phyloP scores from a whole-genome alignment of 2,797 vertebrate species.

The Cynopterus sphinx region DNA sequence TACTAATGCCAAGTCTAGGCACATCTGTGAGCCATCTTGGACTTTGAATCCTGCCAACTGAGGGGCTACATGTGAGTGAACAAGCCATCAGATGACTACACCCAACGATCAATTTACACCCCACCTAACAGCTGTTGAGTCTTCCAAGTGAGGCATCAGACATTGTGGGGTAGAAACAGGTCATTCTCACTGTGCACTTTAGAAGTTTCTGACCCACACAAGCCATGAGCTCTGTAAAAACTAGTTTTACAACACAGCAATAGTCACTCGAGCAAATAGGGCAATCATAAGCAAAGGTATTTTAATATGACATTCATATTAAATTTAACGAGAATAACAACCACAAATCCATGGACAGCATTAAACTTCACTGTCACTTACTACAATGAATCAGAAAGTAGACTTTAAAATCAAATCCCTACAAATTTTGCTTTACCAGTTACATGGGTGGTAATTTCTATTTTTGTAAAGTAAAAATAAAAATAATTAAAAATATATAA shows the following conservation, averaged over 20 bases:
- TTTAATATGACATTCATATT: not conserved
- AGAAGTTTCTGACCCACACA: not conserved
- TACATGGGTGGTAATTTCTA: not conserved
- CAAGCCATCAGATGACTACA: not conserved
- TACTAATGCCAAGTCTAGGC: not conserved
- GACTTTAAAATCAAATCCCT: not conserved
- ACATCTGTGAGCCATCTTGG: not conserved
- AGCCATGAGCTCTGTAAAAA: not conserved
- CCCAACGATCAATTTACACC: not conserved
- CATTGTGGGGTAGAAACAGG: not conserved
- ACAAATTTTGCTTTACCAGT: not conserved
- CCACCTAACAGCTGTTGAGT: not conserved
- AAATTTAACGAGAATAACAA: conserved; percentile 35
- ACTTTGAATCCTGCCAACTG: not conserved
- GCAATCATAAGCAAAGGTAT: not conserved
- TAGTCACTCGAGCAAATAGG: not conserved
- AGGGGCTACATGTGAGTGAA: not conserved
- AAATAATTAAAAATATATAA: not conserved
- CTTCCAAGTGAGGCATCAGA: not conserved
- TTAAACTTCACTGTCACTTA: not conserved
- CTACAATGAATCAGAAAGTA: not conserved
- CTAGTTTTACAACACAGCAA: not conserved
- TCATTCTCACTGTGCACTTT: not conserved
- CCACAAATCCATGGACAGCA: not conserved
- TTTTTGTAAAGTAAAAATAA: not conserved